These are phyloP conservation scores for Hirtodrosophila confusa DNA, from an alignment of 2,888 invertebrate species.

Conservation along the genomic window DNA sequence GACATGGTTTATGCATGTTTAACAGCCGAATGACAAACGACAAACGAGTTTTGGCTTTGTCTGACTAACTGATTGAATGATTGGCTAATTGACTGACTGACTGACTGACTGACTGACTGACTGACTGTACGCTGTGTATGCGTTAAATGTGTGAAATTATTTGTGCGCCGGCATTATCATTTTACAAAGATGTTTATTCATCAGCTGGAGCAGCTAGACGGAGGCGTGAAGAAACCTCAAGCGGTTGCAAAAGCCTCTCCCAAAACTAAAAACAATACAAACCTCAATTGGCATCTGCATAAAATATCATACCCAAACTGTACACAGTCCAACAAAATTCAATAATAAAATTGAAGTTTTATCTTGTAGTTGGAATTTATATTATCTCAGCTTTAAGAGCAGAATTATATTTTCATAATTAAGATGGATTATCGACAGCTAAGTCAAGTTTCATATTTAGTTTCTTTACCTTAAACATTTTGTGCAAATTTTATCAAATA, in stretches of 20 bases:
- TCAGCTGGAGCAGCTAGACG: conserved; percentile 18
- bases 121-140: conserved; percentile 56
- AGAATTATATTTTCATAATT: no score
- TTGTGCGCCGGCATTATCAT: conserved; percentile 72
- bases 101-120: neutral
- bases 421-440: no score
- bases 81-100: neutral
- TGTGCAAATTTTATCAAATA: no score
- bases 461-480: no score
- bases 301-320: conserved; percentile 15
- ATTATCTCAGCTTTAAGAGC: no score
- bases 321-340: conserved; percentile 28
- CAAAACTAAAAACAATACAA: conserved; percentile 25
- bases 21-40: conserved; percentile 21
- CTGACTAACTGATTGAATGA: conserved; percentile 8
- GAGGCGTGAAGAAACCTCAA: conserved; percentile 20
- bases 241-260: conserved; percentile 54
- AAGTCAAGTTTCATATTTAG: no score
- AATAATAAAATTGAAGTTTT: no score
- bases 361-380: no score
- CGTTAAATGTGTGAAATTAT: conserved; percentile 73
- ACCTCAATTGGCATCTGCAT: conserved; percentile 48
- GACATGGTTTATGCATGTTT: conserved; percentile 46
- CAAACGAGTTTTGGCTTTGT: conserved; percentile 36
- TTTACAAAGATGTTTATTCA: conserved; percentile 80